Percentiles rank a stretch among this genome's conserved stretches.
These are phyloP conservation scores for Acholoe squamosa DNA, from an alignment of 2,888 invertebrate species.

Conservation along the genomic window DNA sequence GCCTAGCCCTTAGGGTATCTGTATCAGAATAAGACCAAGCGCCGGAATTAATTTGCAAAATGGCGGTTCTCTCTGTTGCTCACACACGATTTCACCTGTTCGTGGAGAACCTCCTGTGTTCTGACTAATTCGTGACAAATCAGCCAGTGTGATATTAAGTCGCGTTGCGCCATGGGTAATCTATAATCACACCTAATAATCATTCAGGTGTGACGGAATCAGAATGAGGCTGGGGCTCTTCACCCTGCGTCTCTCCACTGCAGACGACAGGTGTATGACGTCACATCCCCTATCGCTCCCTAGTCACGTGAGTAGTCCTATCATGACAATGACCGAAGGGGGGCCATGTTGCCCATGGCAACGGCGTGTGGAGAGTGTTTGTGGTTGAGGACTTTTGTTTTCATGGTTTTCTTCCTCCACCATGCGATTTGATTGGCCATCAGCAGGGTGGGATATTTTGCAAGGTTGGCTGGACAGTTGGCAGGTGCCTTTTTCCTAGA, in stretches of 20 bases:
- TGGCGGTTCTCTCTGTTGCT: neutral
- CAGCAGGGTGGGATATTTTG: neutral
- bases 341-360: neutral
- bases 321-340: neutral
- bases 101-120: neutral
- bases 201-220: neutral
- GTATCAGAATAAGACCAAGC: neutral
- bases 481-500: slow-evolving; percentile 10
- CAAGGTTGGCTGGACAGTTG: neutral
- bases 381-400: neutral
- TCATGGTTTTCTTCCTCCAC: neutral
- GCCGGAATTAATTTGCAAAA: slow-evolving; percentile 4
- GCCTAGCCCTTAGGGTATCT: neutral
- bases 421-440: neutral
- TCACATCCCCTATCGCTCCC: neutral
- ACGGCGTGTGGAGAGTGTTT: neutral
- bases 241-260: neutral
- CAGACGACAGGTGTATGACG: slow-evolving; percentile 18
- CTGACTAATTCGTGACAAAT: slow-evolving; percentile 13
- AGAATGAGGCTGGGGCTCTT: neutral
- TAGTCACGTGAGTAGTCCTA: neutral
- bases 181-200: slow-evolving; percentile 29
- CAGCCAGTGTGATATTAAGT: slow-evolving; percentile 21
- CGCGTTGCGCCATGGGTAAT: slow-evolving; percentile 19
- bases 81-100: neutral